Percentiles rank a stretch among this genome's conserved stretches.
Evolutionary conservation across 1,140 invertebrate genomes (phyloP).

Genomic region (Phocides pigmalion): DNA sequence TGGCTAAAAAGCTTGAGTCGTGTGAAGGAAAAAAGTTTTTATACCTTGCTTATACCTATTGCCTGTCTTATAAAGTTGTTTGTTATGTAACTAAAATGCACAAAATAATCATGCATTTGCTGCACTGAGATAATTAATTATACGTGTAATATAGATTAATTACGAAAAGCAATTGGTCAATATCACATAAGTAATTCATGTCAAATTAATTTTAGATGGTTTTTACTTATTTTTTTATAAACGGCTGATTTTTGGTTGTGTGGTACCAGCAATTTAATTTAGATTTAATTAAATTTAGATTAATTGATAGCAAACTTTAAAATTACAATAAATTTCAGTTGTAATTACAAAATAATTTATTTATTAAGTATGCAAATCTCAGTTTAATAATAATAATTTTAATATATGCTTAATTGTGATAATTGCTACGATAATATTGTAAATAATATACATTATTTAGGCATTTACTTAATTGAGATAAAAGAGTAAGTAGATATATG

Average conservation of each 20-base stretch:
- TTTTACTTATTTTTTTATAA: constrained; percentile 29
- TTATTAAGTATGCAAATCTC: background rate
- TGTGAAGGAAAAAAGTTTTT: constrained; percentile 13
- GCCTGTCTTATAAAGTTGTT: constrained; percentile 8
- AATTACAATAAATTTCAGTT: too few relatives aligned
- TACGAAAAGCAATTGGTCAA: constrained; percentile 50
- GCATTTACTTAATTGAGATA: constrained; percentile 6
- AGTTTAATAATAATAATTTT: background rate
- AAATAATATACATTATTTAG: constrained; percentile 26
- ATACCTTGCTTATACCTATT: constrained; percentile 19
- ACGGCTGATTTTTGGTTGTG: constrained; percentile 36
- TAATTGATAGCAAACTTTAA: background rate
- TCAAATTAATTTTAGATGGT: constrained; percentile 50
- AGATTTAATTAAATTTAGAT: constrained; percentile 20
- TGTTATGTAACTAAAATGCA: constrained; percentile 29
- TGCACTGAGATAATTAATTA: constrained; percentile 27
- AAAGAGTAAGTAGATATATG: constrained; percentile 26
- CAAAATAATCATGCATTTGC: constrained; percentile 32
- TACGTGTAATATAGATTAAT: constrained; percentile 37
- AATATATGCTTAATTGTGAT: constrained; percentile 21
- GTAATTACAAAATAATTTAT: background rate
- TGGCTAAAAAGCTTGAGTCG: constrained; percentile 1
- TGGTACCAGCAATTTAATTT: constrained; percentile 13
- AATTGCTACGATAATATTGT: constrained; percentile 26
- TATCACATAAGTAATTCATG: constrained; percentile 50